phyloP scores from a whole-genome alignment of 2,888 invertebrate species.

The Morpho achilles region DNA sequence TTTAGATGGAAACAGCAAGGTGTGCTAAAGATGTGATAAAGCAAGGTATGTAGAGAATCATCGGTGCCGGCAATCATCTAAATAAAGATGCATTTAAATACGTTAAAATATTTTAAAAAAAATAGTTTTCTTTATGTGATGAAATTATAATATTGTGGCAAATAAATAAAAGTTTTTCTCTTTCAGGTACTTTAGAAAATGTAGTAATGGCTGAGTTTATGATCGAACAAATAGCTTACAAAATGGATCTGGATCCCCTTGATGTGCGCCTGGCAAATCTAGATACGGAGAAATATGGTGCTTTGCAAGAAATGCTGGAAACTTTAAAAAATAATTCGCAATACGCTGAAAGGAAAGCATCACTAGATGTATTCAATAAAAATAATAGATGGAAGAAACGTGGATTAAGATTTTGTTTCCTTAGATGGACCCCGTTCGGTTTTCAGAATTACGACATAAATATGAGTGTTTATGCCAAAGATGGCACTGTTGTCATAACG shows the following conservation, averaged over 20 bases:
- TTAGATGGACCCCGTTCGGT: conserved; percentile 80
- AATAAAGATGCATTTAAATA: too few relatives aligned
- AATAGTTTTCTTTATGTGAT: too few relatives aligned
- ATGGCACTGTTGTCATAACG: conserved; percentile 82
- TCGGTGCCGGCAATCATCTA: too few relatives aligned
- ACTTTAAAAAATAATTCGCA: conserved; percentile 60
- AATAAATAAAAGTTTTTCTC: too few relatives aligned
- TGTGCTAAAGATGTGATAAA: too few relatives aligned
- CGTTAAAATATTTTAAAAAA: too few relatives aligned
- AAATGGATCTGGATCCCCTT: conserved; percentile 76
- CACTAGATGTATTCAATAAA: conserved; percentile 78
- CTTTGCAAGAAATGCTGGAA: conserved; percentile 54
- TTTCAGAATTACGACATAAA: conserved; percentile 76
- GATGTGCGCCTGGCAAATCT: conserved; percentile 63
- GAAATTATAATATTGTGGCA: too few relatives aligned
- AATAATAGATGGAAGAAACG: conserved; percentile 88
- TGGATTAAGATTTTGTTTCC: conserved; percentile 83
- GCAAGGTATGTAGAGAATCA: too few relatives aligned
- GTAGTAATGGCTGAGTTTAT: conserved; percentile 81
- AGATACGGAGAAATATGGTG: conserved; percentile 59
- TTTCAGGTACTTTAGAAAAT: conserved; percentile 80
- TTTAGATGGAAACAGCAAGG: too few relatives aligned
- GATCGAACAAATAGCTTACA: conserved; percentile 82
- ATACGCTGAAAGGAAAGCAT: conserved; percentile 62
- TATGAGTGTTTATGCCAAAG: conserved; percentile 83